Evolutionary conservation across 2,888 invertebrate species (phyloP).

Genomic region (Amitus sp.): DNA sequence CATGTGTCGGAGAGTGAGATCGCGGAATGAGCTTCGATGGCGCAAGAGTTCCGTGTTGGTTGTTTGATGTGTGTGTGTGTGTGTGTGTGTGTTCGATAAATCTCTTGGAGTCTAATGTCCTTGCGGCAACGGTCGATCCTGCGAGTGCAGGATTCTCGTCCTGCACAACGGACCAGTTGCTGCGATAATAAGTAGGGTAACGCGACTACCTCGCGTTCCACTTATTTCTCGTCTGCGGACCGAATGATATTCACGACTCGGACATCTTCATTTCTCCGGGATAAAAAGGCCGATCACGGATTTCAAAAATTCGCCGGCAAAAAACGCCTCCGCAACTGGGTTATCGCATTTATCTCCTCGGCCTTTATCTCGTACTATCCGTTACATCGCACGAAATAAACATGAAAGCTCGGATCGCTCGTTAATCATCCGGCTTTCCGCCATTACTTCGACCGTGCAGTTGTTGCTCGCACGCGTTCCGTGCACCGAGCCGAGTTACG

Average conservation of each 20-base stretch:
- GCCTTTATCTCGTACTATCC: constrained; percentile 11
- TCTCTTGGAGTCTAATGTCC: too few species aligned
- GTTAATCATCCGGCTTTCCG: constrained; percentile 29
- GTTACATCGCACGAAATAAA: constrained; percentile 15
- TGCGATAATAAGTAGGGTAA: background rate
- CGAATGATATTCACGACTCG: background rate
- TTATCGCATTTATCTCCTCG: constrained; percentile 17
- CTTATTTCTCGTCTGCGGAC: background rate
- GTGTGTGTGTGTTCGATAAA: too few species aligned
- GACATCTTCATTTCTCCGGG: too few species aligned
- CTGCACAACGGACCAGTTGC: too few species aligned
- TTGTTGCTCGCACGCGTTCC: constrained; percentile 11
- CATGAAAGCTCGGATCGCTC: constrained; percentile 30
- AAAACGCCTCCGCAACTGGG: constrained; percentile 5
- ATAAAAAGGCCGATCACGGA: background rate
- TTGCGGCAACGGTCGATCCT: constrained; percentile 47
- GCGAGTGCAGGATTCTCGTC: too few species aligned
- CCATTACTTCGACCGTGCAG: constrained; percentile 21
- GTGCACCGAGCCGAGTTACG: background rate
- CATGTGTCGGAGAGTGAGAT: too few species aligned
- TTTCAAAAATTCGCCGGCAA: background rate
- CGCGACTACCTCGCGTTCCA: background rate
- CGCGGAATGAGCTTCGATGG: too few species aligned
- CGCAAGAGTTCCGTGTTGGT: constrained; percentile 57
- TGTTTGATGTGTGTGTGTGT: too few species aligned